phyloP scores from a whole-genome alignment of 2,888 invertebrate species.

The Leuctra nigra region DNA sequence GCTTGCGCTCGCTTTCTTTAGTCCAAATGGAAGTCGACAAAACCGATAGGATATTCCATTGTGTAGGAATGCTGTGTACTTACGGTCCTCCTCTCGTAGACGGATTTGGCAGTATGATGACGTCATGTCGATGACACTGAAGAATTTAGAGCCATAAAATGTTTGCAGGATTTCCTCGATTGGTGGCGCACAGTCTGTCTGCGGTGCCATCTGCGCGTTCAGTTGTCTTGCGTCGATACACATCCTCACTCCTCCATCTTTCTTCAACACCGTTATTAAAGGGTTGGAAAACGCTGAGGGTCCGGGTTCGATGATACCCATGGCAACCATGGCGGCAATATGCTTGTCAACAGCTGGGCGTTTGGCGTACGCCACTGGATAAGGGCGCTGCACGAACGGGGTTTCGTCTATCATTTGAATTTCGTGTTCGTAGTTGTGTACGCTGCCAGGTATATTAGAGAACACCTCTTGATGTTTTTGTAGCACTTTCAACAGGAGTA shows the following conservation, averaged over 20 bases:
- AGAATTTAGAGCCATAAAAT: slow-evolving; percentile 11
- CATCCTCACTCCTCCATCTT: slow-evolving; percentile 25
- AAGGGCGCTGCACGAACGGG: neutral
- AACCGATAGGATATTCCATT: slow-evolving; percentile 24
- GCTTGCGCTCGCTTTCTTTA: neutral
- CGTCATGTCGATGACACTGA: slow-evolving; percentile 26
- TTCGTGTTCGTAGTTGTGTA: neutral
- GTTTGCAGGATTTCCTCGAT: slow-evolving; percentile 24
- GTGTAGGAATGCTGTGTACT: slow-evolving; percentile 28
- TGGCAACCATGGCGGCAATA: neutral
- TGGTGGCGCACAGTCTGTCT: slow-evolving; percentile 24
- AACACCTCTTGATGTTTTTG: too few relatives aligned
- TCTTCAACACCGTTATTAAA: slow-evolving; percentile 15
- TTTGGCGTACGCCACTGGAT: neutral
- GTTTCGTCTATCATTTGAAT: neutral
- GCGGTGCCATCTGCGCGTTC: slow-evolving; percentile 24
- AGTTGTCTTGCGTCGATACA: slow-evolving; percentile 25
- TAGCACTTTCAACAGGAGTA: too few relatives aligned
- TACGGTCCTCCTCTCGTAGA: slow-evolving; percentile 13
- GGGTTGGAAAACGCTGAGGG: neutral
- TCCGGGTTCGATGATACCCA: neutral
- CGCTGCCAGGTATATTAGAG: neutral
- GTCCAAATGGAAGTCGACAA: slow-evolving; percentile 25
- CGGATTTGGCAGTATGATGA: slow-evolving; percentile 28
- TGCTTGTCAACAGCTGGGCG: neutral